Evolutionary conservation across 2,888 invertebrate genomes (phyloP), one percentile per base, ranked within the genome.

Genomic region (Agrotis ipsilon): DNA sequence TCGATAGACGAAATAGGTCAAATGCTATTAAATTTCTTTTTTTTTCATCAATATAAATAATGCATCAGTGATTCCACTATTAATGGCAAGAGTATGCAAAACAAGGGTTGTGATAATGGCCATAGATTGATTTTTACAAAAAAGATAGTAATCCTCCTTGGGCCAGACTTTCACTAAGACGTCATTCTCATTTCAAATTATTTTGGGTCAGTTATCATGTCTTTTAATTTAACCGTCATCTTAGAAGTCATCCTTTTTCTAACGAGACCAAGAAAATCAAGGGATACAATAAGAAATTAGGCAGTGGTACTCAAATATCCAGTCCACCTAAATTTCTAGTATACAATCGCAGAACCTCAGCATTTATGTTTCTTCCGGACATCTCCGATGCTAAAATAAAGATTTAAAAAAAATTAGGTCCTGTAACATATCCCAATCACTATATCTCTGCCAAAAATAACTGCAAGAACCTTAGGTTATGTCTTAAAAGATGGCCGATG

Each of bases 1-100:
- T 46, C 39, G 62, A 80, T 68, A 72, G 3, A 55, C 59, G 32
- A 72, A 57, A 70, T 75, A 65, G 78, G 78, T 72, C 81, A 14
- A 49, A 76, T 71, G 18, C 24, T 58, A 24, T 58, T 16, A 5
- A 18, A 32, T 45, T 66, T 32, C 7, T 1, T 21, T 32, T 24
- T 32, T 54, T 18, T 27, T 2, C 7, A 11, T 14, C 13, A 21
- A 1, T 39, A 6, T 21, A 1, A 5, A 16, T n/a, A n/a, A 14
- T 11, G 3, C 6, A 24, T 14, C 9, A 18, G 39, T 3, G 5
- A 14, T 21, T 14, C 11, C 14, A 21, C 9, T 21, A 18, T 54
- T 21, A 18, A 18, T 57, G 43, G 6, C 43, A 6, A 27, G 6
- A 43, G 3, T 32, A 55, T 24, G 1, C 3, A n/a, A 27, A 57